A percentile compares a stretch with the other conserved stretches of the same genome.
phyloP scores from a whole-genome alignment of 1,140 invertebrate species.

The Phymastichus coffea region DNA sequence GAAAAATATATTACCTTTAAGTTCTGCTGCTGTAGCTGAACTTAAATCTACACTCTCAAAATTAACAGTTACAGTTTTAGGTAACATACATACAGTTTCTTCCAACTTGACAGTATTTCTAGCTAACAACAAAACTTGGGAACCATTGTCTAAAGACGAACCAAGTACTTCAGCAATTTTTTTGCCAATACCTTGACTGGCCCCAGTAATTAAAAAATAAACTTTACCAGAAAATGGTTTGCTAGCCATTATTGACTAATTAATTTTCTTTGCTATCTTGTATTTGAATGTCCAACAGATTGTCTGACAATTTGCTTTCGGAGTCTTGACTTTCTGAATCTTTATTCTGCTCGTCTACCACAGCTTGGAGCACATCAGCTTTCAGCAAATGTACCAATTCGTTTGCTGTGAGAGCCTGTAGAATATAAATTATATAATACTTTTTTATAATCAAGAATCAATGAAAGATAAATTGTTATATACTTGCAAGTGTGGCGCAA shows the following conservation, averaged over 20 bases:
- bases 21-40: conserved; percentile 51
- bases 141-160: conserved; percentile 62
- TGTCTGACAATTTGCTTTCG: conserved; percentile 17
- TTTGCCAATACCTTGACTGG: conserved; percentile 84
- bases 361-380: conserved; percentile 51
- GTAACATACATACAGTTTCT: conserved; percentile 59
- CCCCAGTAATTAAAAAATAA: conserved; percentile 75
- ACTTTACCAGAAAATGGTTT: conserved; percentile 54
- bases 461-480: background rate
- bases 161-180: conserved; percentile 73
- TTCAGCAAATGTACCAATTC: conserved; percentile 60
- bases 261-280: conserved; percentile 15
- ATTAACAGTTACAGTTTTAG: conserved; percentile 53
- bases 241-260: conserved; percentile 25
- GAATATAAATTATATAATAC: conserved; percentile 22
- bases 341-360: conserved; percentile 36
- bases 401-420: conserved; percentile 53
- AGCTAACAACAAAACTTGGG: conserved; percentile 75
- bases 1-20: conserved; percentile 44
- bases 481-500: conserved; percentile 54
- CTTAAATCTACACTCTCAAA: conserved; percentile 63
- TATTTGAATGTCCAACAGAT: background rate
- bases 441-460: background rate
- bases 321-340: conserved; percentile 25
- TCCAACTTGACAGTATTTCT: conserved; percentile 67